Evolutionary conservation across 1,140 invertebrate genomes (phyloP).

Genomic region (Brachionus rotundiformis): DNA sequence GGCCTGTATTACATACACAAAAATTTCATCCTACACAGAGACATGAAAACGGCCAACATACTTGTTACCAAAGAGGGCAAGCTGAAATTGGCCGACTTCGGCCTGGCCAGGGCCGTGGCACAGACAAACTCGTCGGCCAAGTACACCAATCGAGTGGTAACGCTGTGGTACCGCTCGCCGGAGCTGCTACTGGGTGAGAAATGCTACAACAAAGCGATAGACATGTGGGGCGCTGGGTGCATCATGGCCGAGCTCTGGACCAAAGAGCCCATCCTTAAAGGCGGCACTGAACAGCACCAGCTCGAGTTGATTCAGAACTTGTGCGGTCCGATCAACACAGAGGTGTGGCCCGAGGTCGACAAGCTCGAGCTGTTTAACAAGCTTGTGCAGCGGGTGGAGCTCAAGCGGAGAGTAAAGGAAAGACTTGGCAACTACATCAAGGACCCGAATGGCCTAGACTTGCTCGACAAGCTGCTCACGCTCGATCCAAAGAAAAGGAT

Average conservation of each 20-base stretch:
- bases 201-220: conserved; percentile 87
- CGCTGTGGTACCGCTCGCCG: conserved; percentile 94
- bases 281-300: conserved; percentile 92
- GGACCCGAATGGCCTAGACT: conserved; percentile 85
- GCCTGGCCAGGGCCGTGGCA: conserved; percentile 80
- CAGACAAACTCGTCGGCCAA: conserved; percentile 59
- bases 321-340: conserved; percentile 90
- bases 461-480: conserved; percentile 86
- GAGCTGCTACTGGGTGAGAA: conserved; percentile 84
- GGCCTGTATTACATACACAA: conserved; percentile 89
- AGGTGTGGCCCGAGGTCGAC: conserved; percentile 90
- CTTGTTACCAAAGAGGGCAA: conserved; percentile 95
- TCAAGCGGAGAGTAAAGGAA: conserved; percentile 85
- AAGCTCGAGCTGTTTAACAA: conserved; percentile 85
- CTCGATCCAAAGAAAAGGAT: conserved; percentile 86
- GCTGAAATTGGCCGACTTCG: conserved; percentile 68
- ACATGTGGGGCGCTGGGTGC: conserved; percentile 96
- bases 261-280: conserved; percentile 83
- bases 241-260: conserved; percentile 94
- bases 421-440: conserved; percentile 86
- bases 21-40: conserved; percentile 87
- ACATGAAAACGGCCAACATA: conserved; percentile 99
- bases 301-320: conserved; percentile 89
- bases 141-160: conserved; percentile 96
- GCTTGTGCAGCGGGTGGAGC: conserved; percentile 79